Evolutionary conservation across 2,888 invertebrate species (phyloP).

Genomic region (Leistus spinibarbis): DNA sequence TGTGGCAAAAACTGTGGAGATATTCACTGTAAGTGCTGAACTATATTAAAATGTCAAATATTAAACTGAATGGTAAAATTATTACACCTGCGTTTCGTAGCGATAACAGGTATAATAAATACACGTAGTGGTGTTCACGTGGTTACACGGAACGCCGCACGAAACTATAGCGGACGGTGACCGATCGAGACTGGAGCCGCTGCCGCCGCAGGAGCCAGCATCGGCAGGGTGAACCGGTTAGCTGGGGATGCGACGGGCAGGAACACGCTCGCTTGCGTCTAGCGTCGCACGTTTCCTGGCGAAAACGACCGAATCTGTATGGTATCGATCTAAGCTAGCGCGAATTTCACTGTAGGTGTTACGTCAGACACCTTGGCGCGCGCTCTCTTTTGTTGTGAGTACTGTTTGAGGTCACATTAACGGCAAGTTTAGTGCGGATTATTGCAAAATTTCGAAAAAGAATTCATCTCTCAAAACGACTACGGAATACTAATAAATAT

Average conservation of each 20-base stretch:
- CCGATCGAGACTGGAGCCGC: neutral
- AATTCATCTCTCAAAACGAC: constrained; percentile 6
- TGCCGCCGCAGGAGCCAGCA: neutral
- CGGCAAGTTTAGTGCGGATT: constrained; percentile 26
- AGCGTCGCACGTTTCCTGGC: constrained; percentile 5
- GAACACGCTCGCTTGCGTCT: constrained; percentile 1
- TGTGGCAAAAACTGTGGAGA: too few species aligned
- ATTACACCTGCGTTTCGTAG: neutral
- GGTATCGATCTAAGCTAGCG: constrained; percentile 33
- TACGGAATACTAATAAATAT: constrained; percentile 18
- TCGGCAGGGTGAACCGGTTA: neutral
- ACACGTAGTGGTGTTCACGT: neutral
- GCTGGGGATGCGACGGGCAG: constrained; percentile 7
- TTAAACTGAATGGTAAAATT: neutral
- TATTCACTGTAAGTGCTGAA: too few species aligned
- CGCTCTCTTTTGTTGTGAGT: constrained; percentile 18
- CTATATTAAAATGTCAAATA: too few species aligned
- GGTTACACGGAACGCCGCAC: neutral
- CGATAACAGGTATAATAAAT: neutral
- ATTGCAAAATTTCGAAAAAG: constrained; percentile 30
- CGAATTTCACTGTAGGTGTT: constrained; percentile 27
- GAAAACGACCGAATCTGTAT: constrained; percentile 35
- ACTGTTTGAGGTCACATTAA: constrained; percentile 38
- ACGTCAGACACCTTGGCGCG: constrained; percentile 29
- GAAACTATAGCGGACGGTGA: neutral